Percentiles rank a stretch among this genome's conserved stretches.
phyloP scores from a whole-genome alignment of 2,797 vertebrate species.

The Onychomys leucogaster region DNA sequence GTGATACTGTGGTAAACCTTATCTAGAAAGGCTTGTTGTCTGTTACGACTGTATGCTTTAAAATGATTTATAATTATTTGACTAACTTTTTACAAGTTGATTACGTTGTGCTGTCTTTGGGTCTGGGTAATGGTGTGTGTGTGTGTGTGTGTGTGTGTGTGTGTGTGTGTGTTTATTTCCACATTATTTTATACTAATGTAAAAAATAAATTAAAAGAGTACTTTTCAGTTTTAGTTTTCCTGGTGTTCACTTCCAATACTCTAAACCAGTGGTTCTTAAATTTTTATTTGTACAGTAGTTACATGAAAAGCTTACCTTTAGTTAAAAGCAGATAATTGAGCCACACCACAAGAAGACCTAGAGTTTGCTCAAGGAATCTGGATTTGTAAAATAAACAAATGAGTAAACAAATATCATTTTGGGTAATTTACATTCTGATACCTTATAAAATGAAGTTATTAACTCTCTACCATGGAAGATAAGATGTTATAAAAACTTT shows the following conservation, averaged over 20 bases:
- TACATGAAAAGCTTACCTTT: conserved; percentile 28
- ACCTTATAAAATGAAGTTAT: neutral
- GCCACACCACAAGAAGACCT: neutral
- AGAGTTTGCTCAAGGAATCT: neutral
- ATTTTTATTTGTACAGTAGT: neutral
- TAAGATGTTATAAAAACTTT: neutral
- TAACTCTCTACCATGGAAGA: conserved; percentile 31
- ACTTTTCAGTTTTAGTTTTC: conserved; percentile 56
- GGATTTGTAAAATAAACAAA: conserved; percentile 21
- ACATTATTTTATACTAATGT: neutral
- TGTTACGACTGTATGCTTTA: conserved; percentile 54
- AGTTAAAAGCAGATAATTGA: conserved; percentile 43
- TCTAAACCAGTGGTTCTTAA: conserved; percentile 40
- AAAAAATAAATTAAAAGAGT: neutral
- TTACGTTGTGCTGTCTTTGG: neutral
- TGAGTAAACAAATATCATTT: neutral
- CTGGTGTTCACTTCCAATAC: conserved; percentile 48
- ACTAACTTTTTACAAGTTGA: neutral
- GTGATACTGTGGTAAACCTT: conserved; percentile 30
- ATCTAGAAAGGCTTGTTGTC: conserved; percentile 52
- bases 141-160: no score
- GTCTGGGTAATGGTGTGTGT: neutral
- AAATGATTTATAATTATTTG: neutral
- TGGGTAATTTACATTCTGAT: neutral
- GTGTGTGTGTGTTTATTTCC: neutral